phyloP scores from a whole-genome alignment of 2,113 vertebrate species.

The Felis chaus region DNA sequence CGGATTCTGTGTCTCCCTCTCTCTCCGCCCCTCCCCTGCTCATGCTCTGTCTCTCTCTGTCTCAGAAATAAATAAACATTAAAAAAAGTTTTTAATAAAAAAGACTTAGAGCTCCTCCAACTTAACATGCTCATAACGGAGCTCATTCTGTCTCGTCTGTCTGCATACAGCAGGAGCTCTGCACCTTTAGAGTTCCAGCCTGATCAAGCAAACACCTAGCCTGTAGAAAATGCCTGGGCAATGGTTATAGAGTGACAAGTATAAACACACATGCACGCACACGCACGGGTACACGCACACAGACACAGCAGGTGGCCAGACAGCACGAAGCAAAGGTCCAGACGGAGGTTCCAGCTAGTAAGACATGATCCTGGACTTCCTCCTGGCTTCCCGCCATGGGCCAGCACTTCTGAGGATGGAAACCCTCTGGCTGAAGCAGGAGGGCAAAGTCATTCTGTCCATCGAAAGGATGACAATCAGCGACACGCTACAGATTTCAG shows the following conservation, averaged over 20 bases:
- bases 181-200: background rate
- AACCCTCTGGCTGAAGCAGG: background rate
- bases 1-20: no score
- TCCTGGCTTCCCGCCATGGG: background rate
- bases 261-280: background rate
- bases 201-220: background rate
- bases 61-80: no score
- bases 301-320: background rate
- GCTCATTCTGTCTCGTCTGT: background rate
- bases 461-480: rapidly evolving
- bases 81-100: no score
- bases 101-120: background rate
- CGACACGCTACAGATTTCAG: background rate
- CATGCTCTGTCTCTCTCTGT: no score
- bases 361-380: background rate
- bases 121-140: background rate
- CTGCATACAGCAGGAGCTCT: no score
- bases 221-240: background rate
- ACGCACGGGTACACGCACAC: background rate
- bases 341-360: background rate
- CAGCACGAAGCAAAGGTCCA: background rate
- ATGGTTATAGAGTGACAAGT: background rate
- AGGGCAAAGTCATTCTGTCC: background rate
- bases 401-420: background rate
- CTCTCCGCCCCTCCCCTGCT: no score